phyloP scores from a whole-genome alignment of 1,140 invertebrate genomes.

The Drosophila pectinifera region DNA sequence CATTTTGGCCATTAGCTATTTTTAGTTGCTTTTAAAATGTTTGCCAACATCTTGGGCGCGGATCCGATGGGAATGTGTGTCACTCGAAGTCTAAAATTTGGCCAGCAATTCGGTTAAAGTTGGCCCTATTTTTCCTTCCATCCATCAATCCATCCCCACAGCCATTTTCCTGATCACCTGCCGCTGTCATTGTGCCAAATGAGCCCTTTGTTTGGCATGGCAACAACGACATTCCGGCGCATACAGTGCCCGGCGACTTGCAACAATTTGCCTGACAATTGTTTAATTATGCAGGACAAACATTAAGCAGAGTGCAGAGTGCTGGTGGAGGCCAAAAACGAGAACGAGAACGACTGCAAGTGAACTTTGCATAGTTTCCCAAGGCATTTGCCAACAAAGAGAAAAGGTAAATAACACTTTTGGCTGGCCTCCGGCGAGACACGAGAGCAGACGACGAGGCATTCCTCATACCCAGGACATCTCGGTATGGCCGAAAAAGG shows the following conservation, averaged over 20 bases:
- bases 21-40: constrained; percentile 73
- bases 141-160: neutral
- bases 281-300: constrained; percentile 79
- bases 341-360: constrained; percentile 29
- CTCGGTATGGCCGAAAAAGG: constrained; percentile 11
- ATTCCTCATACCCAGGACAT: constrained; percentile 22
- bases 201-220: constrained; percentile 40
- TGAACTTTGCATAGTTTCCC: constrained; percentile 66
- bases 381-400: constrained; percentile 66
- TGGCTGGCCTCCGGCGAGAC: constrained; percentile 52
- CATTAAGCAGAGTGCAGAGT: constrained; percentile 59
- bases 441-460: constrained; percentile 42
- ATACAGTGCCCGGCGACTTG: constrained; percentile 13
- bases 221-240: constrained; percentile 5
- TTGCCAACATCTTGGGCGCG: constrained; percentile 38
- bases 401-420: constrained; percentile 80
- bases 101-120: constrained; percentile 18
- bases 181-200: constrained; percentile 40
- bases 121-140: neutral
- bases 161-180: constrained; percentile 37
- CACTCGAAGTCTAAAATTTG: constrained; percentile 21
- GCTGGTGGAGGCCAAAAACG: constrained; percentile 17
- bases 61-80: constrained; percentile 13
- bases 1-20: constrained; percentile 68
- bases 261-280: constrained; percentile 68